A percentile compares a stretch with the other conserved stretches of the same genome.
phyloP scores from a whole-genome alignment of 1,140 invertebrate genomes.

The Dendroctonus valens region DNA sequence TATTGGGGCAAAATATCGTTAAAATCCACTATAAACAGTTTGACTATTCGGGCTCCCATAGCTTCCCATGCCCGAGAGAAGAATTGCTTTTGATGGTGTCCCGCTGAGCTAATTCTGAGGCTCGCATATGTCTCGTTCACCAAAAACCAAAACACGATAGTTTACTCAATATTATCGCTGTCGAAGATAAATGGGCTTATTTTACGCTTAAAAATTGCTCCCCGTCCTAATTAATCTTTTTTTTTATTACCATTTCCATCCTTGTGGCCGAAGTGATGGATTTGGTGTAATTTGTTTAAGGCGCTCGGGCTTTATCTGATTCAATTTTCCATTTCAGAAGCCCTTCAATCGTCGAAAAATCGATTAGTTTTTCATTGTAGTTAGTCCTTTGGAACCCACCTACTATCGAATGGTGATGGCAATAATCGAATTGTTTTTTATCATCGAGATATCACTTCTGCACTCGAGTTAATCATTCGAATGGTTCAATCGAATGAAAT shows the following conservation, averaged over 20 bases:
- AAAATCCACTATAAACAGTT: constrained; percentile 24
- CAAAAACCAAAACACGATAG: constrained; percentile 30
- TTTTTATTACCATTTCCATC: constrained; percentile 4
- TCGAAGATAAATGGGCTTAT: constrained; percentile 32
- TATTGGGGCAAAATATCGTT: constrained; percentile 34
- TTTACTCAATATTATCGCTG: constrained; percentile 32
- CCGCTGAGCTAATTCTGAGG: constrained; percentile 30
- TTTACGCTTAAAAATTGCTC: constrained; percentile 32
- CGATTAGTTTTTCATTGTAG: neutral
- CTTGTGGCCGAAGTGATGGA: neutral
- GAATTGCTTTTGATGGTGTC: constrained; percentile 23
- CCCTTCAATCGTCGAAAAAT: neutral
- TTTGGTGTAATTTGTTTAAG: constrained; percentile 2
- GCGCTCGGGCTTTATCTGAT: constrained; percentile 8
- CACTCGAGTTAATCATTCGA: no score
- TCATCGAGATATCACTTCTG: neutral
- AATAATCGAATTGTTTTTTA: neutral
- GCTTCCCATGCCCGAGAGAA: constrained; percentile 19
- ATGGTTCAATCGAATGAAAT: no score
- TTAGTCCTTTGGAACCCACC: neutral
- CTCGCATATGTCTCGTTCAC: constrained; percentile 33
- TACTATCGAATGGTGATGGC: neutral
- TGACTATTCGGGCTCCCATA: constrained; percentile 26
- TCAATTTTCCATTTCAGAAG: neutral
- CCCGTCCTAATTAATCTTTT: constrained; percentile 32